phyloP scores from a whole-genome alignment of 2,113 vertebrate species.

The Sialia sialis region DNA sequence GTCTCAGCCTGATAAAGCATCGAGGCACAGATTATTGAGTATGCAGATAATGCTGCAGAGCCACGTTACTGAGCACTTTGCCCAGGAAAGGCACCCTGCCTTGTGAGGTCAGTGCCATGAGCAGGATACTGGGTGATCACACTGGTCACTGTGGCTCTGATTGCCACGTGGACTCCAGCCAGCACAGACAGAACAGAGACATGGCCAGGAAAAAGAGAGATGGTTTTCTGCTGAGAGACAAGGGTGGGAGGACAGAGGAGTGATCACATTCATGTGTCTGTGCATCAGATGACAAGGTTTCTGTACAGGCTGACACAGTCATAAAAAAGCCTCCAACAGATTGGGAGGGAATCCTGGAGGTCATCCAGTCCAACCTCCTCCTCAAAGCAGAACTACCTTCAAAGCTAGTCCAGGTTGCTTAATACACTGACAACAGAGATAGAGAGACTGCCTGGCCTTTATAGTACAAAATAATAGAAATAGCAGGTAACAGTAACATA shows the following conservation, averaged over 20 bases:
- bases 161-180: not conserved
- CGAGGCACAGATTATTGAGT: not conserved
- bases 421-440: not conserved
- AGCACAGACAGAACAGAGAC: not conserved
- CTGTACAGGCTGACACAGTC: not conserved
- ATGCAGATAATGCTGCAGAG: not conserved
- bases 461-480: not conserved
- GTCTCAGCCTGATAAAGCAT: not conserved
- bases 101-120: not conserved
- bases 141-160: accelerated
- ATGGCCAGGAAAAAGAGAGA: not conserved
- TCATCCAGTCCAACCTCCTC: not conserved
- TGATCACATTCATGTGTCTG: not conserved
- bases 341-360: not conserved
- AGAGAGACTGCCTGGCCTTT: not conserved
- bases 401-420: not conserved
- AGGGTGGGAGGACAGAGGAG: not conserved
- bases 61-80: not conserved
- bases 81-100: not conserved
- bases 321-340: not conserved
- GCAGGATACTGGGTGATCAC: not conserved
- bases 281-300: not conserved
- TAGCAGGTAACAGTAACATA: not conserved
- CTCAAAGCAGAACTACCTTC: not conserved
- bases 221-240: not conserved